Conservation (phyloP, 2,888 invertebrate genomes). For the Sinhomidia bicolor region DNA sequence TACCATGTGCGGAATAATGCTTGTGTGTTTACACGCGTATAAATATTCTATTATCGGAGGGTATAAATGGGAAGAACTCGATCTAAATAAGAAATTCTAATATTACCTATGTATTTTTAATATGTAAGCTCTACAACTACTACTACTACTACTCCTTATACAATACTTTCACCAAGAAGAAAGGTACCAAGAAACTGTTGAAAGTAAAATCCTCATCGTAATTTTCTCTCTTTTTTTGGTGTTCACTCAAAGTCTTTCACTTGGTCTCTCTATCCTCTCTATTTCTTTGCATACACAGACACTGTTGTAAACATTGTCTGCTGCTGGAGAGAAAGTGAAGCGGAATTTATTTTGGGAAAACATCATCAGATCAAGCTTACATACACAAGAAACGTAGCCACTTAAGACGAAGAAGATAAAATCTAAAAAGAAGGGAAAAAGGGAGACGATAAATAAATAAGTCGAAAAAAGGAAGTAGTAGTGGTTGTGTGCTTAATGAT, state of each 20-base stretch:
- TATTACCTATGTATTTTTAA: neutral
- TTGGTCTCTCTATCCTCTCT: neutral
- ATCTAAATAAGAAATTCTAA: neutral
- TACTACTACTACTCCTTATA: too few species aligned
- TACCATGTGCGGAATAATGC: neutral
- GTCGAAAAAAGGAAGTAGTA: neutral
- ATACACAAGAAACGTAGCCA: neutral
- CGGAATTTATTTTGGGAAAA: constrained; percentile 22
- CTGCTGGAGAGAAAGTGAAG: neutral
- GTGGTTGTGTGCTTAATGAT: neutral
- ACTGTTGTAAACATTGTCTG: neutral
- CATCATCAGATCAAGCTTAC: neutral
- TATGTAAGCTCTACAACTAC: too few species aligned
- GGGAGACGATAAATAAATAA: constrained; percentile 27
- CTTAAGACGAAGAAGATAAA: neutral
- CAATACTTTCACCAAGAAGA: neutral
- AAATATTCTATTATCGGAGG: neutral
- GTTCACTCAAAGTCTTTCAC: constrained; percentile 30
- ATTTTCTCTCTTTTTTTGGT: constrained; percentile 38
- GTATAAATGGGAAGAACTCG: neutral
- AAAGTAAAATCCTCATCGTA: constrained; percentile 26
- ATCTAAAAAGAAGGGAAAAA: neutral
- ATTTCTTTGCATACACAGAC: neutral
- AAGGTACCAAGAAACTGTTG: neutral
- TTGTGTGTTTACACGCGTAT: neutral